Evolutionary conservation across 2,888 invertebrate genomes (phyloP), one percentile per base, ranked within the genome.

Genomic region (Drosophila buzzatii): DNA sequence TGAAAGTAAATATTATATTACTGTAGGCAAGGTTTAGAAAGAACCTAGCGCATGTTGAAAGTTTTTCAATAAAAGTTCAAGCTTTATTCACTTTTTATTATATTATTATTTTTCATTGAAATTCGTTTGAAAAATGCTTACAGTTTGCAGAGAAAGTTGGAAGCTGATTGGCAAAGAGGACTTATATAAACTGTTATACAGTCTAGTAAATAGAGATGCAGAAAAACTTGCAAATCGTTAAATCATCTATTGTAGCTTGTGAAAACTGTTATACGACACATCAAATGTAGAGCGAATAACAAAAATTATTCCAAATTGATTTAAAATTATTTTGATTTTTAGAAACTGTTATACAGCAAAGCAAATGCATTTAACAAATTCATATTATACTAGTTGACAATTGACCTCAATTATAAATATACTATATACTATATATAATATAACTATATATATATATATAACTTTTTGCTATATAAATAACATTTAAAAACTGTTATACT

Each of bases 401-500:
- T n/a, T n/a, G 9, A n/a, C n/a, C n/a, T n/a, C n/a, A n/a, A n/a
- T n/a, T n/a, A n/a, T n/a, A n/a, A n/a, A n/a, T n/a, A n/a, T n/a
- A n/a, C n/a, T n/a, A n/a, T n/a, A n/a, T n/a, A n/a, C n/a, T n/a
- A n/a, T n/a, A n/a, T n/a, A n/a, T n/a, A n/a, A n/a, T n/a, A n/a
- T n/a, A n/a, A n/a, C n/a, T n/a, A n/a, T n/a, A n/a, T n/a, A n/a
- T n/a, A n/a, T n/a, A n/a, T n/a, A n/a, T n/a, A n/a, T n/a, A n/a
- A n/a, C n/a, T n/a, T n/a, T 20, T 12, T 5, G 44, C 14, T 27
- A 27, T 27, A 27, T 27, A 27, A 27, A 27, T 27, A 27, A 51
- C 33, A 37, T 14, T 23, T 6, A 16, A 8, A 37, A 37, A 37
- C 52, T 53, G 37, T 53, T 53, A 37, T 55, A 55, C 39, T 23